Percentiles rank a stretch among this genome's conserved stretches.
Evolutionary conservation across 2,888 invertebrate genomes (phyloP).

Genomic region (Eupithecia vulgata): DNA sequence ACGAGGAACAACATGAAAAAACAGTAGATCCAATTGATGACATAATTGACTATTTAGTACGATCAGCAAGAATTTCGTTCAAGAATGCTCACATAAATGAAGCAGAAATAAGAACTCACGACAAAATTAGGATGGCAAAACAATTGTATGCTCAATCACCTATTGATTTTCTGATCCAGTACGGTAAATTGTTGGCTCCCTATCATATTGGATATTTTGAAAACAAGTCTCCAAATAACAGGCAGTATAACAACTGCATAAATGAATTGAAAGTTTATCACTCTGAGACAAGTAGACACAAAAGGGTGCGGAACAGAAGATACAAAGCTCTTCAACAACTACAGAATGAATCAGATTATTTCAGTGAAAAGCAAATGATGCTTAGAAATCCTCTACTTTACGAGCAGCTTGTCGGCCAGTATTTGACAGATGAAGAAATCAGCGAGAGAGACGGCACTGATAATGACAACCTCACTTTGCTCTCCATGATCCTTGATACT

Average conservation of each 20-base stretch:
- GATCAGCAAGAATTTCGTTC: constrained; percentile 87
- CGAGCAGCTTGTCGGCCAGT: constrained; percentile 95
- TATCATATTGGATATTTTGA: constrained; percentile 90
- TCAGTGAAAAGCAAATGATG: constrained; percentile 97
- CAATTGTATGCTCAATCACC: constrained; percentile 87
- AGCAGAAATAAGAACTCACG: constrained; percentile 86
- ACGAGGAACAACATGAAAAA: constrained; percentile 36
- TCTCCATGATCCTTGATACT: constrained; percentile 91
- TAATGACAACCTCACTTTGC: constrained; percentile 85
- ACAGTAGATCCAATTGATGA: constrained; percentile 76
- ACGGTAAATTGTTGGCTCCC: constrained; percentile 87
- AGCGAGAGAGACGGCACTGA: constrained; percentile 85
- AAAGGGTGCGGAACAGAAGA: constrained; percentile 90
- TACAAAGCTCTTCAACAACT: constrained; percentile 91
- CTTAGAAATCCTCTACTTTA: constrained; percentile 94
- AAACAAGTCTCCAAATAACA: constrained; percentile 49
- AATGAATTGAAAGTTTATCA: constrained; percentile 84
- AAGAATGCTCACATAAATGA: constrained; percentile 93
- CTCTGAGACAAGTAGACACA: constrained; percentile 76
- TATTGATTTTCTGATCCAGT: constrained; percentile 89
- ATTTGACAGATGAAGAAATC: constrained; percentile 90
- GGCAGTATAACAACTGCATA: constrained; percentile 85
- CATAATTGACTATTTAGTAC: constrained; percentile 86
- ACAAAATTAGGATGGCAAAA: constrained; percentile 88
- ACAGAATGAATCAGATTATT: constrained; percentile 89